Evolutionary conservation across 2,888 invertebrate species (phyloP).

Genomic region (Suillia variegata): DNA sequence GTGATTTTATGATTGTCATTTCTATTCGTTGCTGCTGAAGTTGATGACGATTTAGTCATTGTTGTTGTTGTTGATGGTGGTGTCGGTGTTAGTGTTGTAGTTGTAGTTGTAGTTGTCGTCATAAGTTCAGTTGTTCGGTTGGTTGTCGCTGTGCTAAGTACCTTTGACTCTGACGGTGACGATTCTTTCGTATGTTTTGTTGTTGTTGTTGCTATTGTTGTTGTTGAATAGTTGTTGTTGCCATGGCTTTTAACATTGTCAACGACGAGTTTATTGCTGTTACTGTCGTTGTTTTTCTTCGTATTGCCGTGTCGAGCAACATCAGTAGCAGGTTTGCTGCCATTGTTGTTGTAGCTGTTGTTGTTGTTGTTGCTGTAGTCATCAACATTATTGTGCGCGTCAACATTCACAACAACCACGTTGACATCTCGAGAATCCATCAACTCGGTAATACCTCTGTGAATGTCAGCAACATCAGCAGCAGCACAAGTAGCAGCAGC

Average conservation of each 20-base stretch:
- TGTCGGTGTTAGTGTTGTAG: conserved; percentile 39
- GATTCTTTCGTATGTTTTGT: conserved; percentile 9
- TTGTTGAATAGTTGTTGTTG: conserved; percentile 64
- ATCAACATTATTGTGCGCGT: conserved; percentile 46
- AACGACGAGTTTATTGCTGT: conserved; percentile 46
- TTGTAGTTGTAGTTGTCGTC: conserved; percentile 31
- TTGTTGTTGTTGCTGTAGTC: conserved; percentile 33
- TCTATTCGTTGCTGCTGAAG: conserved; percentile 10
- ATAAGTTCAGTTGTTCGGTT: conserved; percentile 21
- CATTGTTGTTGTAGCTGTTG: conserved; percentile 34
- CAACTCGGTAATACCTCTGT: conserved; percentile 40
- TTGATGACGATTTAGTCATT: neutral
- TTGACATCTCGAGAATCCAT: conserved; percentile 62
- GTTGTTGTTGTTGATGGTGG: conserved; percentile 35
- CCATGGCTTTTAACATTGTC: conserved; percentile 49
- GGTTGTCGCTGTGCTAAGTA: conserved; percentile 19
- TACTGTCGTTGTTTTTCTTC: conserved; percentile 10
- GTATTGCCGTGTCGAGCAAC: conserved; percentile 9
- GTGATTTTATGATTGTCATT: conserved; percentile 54
- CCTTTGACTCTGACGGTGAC: neutral
- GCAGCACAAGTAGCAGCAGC: conserved; percentile 10
- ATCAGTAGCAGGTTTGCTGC: conserved; percentile 27
- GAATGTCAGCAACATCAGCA: conserved; percentile 20
- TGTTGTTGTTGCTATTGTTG: conserved; percentile 46
- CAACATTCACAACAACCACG: conserved; percentile 34